These are phyloP conservation scores for Sander lucioperca DNA, from an alignment of 2,113 vertebrate species.

Conservation along the genomic window DNA sequence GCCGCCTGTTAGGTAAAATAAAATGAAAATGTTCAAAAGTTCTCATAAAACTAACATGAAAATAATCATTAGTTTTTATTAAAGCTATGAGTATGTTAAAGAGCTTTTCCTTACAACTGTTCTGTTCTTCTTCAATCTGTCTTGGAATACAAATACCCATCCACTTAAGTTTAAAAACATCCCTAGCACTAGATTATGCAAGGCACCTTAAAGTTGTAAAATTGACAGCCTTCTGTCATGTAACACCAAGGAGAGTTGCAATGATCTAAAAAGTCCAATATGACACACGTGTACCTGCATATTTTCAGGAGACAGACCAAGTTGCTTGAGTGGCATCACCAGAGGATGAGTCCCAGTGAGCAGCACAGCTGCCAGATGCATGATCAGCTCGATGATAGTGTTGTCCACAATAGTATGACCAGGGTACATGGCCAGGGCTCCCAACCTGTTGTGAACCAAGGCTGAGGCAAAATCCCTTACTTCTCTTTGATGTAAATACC, in stretches of 20 bases:
- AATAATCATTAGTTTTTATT: background rate
- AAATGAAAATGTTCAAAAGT: background rate
- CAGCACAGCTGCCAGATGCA: constrained; percentile 82
- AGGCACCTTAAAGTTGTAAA: background rate
- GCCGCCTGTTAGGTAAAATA: constrained; percentile 73
- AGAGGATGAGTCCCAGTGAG: constrained; percentile 68
- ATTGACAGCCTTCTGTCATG: background rate
- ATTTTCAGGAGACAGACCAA: constrained; percentile 82
- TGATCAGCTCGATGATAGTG: constrained; percentile 77
- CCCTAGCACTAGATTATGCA: background rate
- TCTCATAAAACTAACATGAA: background rate
- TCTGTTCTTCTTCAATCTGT: background rate
- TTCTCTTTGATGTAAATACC: constrained; percentile 57
- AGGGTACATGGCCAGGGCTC: constrained; percentile 40
- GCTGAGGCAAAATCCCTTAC: constrained; percentile 75
- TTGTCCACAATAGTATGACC: background rate
- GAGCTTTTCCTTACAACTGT: background rate
- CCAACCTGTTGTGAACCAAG: constrained; percentile 82
- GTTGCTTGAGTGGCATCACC: constrained; percentile 82
- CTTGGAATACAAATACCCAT: background rate
- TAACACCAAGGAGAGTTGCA: background rate
- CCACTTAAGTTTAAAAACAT: background rate
- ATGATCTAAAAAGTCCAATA: background rate
- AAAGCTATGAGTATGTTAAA: background rate
- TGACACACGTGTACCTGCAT: constrained; percentile 85